Percentiles rank a stretch among this genome's conserved stretches.
Evolutionary conservation across 2,797 vertebrate genomes (phyloP).

Genomic region (Streptopelia turtur): DNA sequence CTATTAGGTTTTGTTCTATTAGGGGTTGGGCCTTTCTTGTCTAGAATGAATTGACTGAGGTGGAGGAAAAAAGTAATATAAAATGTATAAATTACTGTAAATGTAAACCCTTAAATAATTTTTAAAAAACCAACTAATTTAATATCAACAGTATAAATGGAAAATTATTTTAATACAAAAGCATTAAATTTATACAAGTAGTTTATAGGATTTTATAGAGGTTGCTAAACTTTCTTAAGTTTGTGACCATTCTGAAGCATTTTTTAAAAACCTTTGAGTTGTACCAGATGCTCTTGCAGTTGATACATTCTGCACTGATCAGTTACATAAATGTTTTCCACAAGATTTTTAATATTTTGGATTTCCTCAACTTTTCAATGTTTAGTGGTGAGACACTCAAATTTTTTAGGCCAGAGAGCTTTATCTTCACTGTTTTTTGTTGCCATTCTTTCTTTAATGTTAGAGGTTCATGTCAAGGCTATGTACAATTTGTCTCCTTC

Average conservation of each 20-base stretch:
- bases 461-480: neutral
- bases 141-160: neutral
- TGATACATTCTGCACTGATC: neutral
- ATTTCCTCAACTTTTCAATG: neutral
- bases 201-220: neutral
- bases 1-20: neutral
- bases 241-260: neutral
- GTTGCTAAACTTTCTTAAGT: neutral
- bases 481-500: neutral
- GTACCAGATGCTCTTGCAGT: neutral
- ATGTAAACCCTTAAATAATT: neutral
- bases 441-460: neutral
- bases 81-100: neutral
- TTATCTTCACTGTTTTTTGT: neutral
- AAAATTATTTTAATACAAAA: neutral
- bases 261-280: neutral
- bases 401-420: neutral
- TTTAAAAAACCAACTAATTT: neutral
- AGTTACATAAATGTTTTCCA: neutral
- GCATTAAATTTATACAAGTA: neutral
- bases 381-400: neutral
- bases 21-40: rapidly evolving
- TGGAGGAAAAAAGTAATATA: neutral
- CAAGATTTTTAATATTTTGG: neutral
- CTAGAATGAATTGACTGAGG: neutral